A percentile compares a stretch with the other conserved stretches of the same genome.
These are phyloP conservation scores for Syncerus caffer DNA, from an alignment of 2,797 vertebrate genomes.

Conservation along the genomic window DNA sequence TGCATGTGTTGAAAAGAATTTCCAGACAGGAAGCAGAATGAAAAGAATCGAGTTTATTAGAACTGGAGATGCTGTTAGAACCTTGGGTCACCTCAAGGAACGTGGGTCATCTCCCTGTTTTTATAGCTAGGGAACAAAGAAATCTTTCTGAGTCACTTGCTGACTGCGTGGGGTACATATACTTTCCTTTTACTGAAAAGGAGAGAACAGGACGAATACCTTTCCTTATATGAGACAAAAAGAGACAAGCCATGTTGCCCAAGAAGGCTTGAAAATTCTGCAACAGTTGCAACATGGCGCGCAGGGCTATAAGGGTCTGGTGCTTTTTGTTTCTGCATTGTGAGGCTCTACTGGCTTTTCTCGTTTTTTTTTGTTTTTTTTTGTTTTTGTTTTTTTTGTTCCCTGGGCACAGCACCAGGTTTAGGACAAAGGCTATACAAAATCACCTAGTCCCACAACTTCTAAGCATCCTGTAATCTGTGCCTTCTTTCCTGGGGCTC, in stretches of 20 bases:
- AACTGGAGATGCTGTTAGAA: not conserved
- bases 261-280: not conserved
- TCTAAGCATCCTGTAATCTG: not conserved
- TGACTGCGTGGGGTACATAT: not conserved
- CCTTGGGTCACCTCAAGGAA: not conserved
- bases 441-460: not conserved
- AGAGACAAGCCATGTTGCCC: not conserved
- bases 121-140: not conserved
- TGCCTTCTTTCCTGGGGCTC: not conserved
- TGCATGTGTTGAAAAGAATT: not conserved
- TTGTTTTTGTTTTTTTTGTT: not conserved
- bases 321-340: not conserved
- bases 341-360: not conserved
- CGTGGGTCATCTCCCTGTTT: not conserved
- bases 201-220: not conserved
- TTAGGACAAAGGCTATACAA: not conserved
- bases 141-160: not conserved
- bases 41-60: not conserved
- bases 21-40: not conserved
- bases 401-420: not conserved
- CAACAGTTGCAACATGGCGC: not conserved
- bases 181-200: not conserved
- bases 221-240: not conserved
- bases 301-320: not conserved
- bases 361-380: fast-evolving